These are phyloP conservation scores for Pachyrhynchus sulphureomaculatus DNA, from an alignment of 1,140 invertebrate genomes.

Conservation along the genomic window DNA sequence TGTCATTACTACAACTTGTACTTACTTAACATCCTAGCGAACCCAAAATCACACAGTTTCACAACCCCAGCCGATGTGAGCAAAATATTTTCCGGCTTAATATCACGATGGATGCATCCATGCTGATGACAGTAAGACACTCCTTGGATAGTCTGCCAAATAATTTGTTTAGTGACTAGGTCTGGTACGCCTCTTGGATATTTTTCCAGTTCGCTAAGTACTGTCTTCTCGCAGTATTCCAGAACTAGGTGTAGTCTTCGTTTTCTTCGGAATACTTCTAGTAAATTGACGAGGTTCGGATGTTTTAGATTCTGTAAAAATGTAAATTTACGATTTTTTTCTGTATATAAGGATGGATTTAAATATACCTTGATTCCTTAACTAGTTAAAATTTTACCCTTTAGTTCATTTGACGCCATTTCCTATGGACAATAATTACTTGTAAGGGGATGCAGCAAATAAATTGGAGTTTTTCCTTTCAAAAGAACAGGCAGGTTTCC, in stretches of 20 bases:
- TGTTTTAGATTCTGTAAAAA: slow-evolving; percentile 91
- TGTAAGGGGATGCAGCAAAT: too few species aligned
- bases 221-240: slow-evolving; percentile 97
- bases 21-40: slow-evolving; percentile 94
- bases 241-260: slow-evolving; percentile 96
- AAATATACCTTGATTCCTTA: too few species aligned
- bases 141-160: slow-evolving; percentile 93
- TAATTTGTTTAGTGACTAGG: slow-evolving; percentile 84
- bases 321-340: too few species aligned
- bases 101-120: slow-evolving; percentile 95
- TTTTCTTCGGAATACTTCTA: slow-evolving; percentile 97
- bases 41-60: slow-evolving; percentile 98
- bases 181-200: slow-evolving; percentile 77
- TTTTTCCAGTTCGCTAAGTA: slow-evolving; percentile 94
- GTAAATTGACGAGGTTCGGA: slow-evolving; percentile 94
- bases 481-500: too few species aligned
- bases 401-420: too few species aligned
- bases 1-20: too few species aligned
- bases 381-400: too few species aligned
- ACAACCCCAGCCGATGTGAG: slow-evolving; percentile 92
- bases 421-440: too few species aligned
- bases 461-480: too few species aligned
- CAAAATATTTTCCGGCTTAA: slow-evolving; percentile 98
- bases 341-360: too few species aligned
- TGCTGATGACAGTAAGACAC: slow-evolving; percentile 95